phyloP scores from a whole-genome alignment of 2,888 invertebrate genomes.

The Lasioglossum morio region DNA sequence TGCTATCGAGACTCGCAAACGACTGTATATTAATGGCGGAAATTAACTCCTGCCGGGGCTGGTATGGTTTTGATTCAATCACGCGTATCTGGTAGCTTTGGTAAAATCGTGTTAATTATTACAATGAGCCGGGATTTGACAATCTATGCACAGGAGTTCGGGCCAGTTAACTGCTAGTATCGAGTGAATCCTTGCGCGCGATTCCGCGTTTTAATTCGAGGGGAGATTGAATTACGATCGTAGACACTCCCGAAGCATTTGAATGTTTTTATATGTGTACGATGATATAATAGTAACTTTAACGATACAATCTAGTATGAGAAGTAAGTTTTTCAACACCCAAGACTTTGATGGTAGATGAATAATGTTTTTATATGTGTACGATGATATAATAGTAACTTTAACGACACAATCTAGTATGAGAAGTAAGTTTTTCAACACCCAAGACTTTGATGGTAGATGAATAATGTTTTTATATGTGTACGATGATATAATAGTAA shows the following conservation, averaged over 20 bases:
- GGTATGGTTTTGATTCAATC: constrained; percentile 22
- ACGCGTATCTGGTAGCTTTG: constrained; percentile 2
- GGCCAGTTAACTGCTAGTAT: constrained; percentile 10
- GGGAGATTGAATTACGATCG: background rate
- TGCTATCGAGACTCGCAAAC: constrained; percentile 12
- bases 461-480: too few species aligned
- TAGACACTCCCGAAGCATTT: too few species aligned
- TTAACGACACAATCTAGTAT: too few species aligned
- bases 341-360: background rate
- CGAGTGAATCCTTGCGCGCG: background rate
- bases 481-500: too few species aligned
- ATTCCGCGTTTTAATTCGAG: background rate
- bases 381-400: too few species aligned
- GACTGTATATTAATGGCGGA: constrained; percentile 23
- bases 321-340: background rate
- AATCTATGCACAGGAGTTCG: background rate
- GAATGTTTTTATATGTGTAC: too few species aligned
- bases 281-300: too few species aligned
- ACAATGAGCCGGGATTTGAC: constrained; percentile 6
- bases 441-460: too few species aligned
- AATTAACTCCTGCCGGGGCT: constrained; percentile 11
- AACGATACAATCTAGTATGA: background rate
- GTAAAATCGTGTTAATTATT: constrained; percentile 27
- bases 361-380: too few species aligned
- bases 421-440: too few species aligned